phyloP scores from a whole-genome alignment of 2,797 vertebrate genomes.

The Sciaenops ocellatus region DNA sequence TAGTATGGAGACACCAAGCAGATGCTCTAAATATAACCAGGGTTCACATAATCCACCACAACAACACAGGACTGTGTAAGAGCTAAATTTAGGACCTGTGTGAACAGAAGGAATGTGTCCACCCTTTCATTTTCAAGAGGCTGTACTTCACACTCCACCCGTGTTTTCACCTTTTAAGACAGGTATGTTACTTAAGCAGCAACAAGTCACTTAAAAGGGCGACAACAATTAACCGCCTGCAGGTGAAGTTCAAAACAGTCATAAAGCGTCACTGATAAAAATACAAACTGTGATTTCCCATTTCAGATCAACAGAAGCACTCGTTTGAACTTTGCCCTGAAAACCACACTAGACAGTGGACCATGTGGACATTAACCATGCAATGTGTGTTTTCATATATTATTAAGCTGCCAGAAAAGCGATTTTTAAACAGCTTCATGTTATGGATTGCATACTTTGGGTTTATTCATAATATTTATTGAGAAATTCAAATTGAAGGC shows the following conservation, averaged over 20 bases:
- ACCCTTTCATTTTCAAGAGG: not conserved
- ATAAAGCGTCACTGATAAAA: not conserved
- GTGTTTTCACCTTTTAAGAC: not conserved
- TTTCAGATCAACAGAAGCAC: not conserved
- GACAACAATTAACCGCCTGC: not conserved
- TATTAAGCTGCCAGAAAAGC: not conserved
- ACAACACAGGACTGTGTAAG: slow-evolving; percentile 38
- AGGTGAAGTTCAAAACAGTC: not conserved
- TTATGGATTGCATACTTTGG: not conserved
- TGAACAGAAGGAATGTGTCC: not conserved
- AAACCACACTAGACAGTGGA: not conserved
- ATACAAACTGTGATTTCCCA: not conserved
- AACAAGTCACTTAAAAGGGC: not conserved
- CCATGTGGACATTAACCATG: not conserved
- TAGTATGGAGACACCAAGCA: not conserved
- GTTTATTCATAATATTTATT: not conserved
- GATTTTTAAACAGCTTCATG: not conserved
- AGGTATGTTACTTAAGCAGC: not conserved
- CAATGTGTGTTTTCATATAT: not conserved
- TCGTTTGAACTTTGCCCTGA: not conserved
- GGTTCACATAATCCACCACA: not conserved
- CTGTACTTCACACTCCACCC: not conserved
- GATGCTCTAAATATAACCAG: slow-evolving; percentile 29
- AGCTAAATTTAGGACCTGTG: slow-evolving; percentile 45
- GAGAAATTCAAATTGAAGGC: not conserved